Base-by-base conservation (phyloP, 2,888 invertebrate species). In the Dendrolimus houi region DNA sequence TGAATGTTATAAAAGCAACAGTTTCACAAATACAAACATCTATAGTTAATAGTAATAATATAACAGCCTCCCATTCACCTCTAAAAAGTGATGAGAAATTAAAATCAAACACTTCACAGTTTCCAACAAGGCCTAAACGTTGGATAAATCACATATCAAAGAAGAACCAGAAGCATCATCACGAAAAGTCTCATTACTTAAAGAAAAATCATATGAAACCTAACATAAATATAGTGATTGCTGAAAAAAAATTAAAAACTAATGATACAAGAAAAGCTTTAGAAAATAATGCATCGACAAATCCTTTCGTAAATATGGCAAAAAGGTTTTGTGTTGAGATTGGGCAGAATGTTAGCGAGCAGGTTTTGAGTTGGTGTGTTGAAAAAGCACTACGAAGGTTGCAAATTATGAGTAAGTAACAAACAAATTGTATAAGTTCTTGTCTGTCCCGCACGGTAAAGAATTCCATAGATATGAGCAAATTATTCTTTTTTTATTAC, bases 381-480 rank as follows among this genome's bases (percentile, higher is more conserved):
- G 87, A 88, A 53, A 90, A 89, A 53, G 75, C 86, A 0, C 62
- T 90, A 14, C 75, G 89, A 58, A 76, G 76, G 60, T 62, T 89
- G 1, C 72, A 79, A 54, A 66, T 71, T 62, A 74, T 87, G 57
- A 84, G 89, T 90, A 65, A 81, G 78, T 65, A 8, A n/a, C 6
- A 41, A 56, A 57, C 55, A 60, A 58, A 57, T 53, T 47, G 9
- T 59, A 58, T 9, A 55, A 14, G 47, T 55, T 61, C 29, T 57
- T 61, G 52, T 54, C 56, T 12, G 29, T 56, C 47, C 55, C 59
- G 13, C 17, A 17, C 3, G 0, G 17, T 17, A 17, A 17, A 17
- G 17, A 17, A 17, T 17, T 17, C 17, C 17, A 17, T 17, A 17
- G 17, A 17, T 17, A 17, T 17, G 17, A 17, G 17, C 17, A 17